phyloP scores from a whole-genome alignment of 2,797 vertebrate genomes.

The Schizothorax lantsangensis region DNA sequence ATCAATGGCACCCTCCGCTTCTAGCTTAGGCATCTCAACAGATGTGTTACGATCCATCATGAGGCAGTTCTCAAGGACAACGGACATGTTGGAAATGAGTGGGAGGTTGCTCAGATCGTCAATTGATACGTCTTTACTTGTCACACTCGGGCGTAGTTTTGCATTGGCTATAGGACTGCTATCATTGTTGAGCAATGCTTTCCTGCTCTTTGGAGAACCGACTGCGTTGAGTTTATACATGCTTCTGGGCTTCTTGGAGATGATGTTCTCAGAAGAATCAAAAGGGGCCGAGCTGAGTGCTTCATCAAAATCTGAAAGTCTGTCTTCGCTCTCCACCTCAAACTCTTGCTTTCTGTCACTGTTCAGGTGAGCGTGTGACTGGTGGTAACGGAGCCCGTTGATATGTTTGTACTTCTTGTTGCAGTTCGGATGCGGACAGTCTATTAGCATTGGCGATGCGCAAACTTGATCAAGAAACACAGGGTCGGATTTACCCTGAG shows the following conservation, averaged over 20 bases:
- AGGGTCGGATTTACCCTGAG: constrained; percentile 91
- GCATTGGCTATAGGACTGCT: constrained; percentile 79
- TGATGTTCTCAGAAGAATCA: constrained; percentile 86
- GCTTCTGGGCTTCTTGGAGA: constrained; percentile 85
- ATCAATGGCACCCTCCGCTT: constrained; percentile 94
- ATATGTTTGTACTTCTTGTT: constrained; percentile 99
- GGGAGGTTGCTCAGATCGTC: constrained; percentile 91
- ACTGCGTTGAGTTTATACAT: constrained; percentile 85
- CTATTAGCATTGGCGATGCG: constrained; percentile 94
- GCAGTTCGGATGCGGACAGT: constrained; percentile 98
- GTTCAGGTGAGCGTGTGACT: constrained; percentile 96
- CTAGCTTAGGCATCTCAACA: constrained; percentile 96
- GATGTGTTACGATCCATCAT: constrained; percentile 84
- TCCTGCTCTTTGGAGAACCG: constrained; percentile 90
- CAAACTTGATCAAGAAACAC: constrained; percentile 94
- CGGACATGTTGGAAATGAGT: constrained; percentile 95
- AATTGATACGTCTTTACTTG: constrained; percentile 88
- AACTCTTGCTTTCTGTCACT: constrained; percentile 91
- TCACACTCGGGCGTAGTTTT: constrained; percentile 89
- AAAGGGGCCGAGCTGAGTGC: constrained; percentile 83
- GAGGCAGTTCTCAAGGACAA: constrained; percentile 90
- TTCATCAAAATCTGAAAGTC: constrained; percentile 95
- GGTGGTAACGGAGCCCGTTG: constrained; percentile 96
- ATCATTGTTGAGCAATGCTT: constrained; percentile 86
- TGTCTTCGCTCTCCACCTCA: constrained; percentile 91